phyloP scores from a whole-genome alignment of 2,888 invertebrate species.

The Seira sanloemensis region DNA sequence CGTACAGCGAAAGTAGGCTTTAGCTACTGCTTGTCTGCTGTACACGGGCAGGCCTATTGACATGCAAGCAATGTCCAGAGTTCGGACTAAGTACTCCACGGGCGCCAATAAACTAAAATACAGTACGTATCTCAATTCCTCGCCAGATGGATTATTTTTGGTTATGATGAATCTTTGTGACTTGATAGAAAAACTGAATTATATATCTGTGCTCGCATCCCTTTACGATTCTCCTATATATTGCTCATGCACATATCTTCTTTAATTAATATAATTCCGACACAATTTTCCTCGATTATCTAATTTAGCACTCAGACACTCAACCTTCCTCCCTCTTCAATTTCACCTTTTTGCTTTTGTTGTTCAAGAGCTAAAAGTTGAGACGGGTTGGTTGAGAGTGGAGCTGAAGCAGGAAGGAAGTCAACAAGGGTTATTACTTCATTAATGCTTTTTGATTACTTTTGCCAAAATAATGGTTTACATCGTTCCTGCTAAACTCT shows the following conservation, averaged over 20 bases:
- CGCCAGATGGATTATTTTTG: background rate
- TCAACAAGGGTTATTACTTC: conserved; percentile 55
- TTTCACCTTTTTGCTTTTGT: background rate
- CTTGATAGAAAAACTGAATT: background rate
- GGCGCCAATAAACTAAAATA: background rate
- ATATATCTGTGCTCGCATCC: background rate
- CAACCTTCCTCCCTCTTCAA: background rate
- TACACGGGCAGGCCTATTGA: too few relatives aligned
- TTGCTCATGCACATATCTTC: background rate
- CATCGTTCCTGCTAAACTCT: background rate
- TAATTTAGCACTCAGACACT: conserved; percentile 5
- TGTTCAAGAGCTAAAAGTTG: background rate
- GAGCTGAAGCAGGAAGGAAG: conserved; percentile 25
- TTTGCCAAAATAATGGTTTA: conserved; percentile 10
- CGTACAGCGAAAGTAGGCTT: too few relatives aligned
- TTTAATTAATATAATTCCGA: conserved; percentile 26
- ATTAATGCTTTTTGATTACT: conserved; percentile 54
- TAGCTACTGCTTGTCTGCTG: too few relatives aligned
- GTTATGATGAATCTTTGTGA: background rate
- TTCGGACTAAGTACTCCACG: background rate
- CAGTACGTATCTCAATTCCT: background rate
- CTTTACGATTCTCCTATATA: background rate
- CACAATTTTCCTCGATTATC: conserved; percentile 31
- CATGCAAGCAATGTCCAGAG: too few relatives aligned
- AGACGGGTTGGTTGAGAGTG: background rate